phyloP scores from a whole-genome alignment of 2,113 vertebrate genomes.

The Hepsetus odoe region DNA sequence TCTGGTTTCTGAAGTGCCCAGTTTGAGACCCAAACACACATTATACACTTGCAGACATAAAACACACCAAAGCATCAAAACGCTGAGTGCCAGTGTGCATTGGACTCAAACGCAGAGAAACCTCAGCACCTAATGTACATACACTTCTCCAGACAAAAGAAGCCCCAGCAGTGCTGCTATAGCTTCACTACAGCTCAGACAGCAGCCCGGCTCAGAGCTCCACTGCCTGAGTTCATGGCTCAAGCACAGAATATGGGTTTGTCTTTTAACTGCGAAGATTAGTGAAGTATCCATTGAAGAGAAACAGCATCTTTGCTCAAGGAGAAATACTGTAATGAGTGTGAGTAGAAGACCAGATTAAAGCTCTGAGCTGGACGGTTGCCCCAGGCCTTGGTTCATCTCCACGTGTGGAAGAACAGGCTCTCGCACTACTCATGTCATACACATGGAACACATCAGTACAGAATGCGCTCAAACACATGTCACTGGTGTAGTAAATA shows the following conservation, averaged over 20 bases:
- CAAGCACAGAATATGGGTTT: background rate
- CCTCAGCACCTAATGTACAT: slow-evolving; percentile 15
- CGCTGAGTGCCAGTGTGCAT: background rate
- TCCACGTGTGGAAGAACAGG: slow-evolving; percentile 50
- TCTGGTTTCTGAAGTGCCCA: no score
- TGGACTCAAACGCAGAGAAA: slow-evolving; percentile 19
- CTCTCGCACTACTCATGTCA: background rate
- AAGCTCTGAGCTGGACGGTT: slow-evolving; percentile 69
- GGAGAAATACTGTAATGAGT: slow-evolving; percentile 7
- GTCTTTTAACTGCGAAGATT: slow-evolving; percentile 1
- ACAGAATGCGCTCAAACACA: slow-evolving; percentile 61
- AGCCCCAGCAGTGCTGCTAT: slow-evolving; percentile 25
- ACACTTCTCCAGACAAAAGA: slow-evolving; percentile 29
- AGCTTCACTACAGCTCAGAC: slow-evolving; percentile 45
- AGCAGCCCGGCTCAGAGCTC: slow-evolving; percentile 67
- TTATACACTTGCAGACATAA: background rate
- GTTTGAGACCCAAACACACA: background rate
- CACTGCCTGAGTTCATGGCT: slow-evolving; percentile 14
- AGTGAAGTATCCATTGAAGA: background rate
- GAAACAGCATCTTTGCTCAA: background rate
- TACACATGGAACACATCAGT: slow-evolving; percentile 43
- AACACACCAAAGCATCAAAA: slow-evolving; percentile 6
- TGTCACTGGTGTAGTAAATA: slow-evolving; percentile 37
- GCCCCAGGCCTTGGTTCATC: slow-evolving; percentile 54
- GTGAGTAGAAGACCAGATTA: background rate